These are phyloP conservation scores for Orthonevra nobilis DNA, from an alignment of 2,888 invertebrate species.

Conservation along the genomic window DNA sequence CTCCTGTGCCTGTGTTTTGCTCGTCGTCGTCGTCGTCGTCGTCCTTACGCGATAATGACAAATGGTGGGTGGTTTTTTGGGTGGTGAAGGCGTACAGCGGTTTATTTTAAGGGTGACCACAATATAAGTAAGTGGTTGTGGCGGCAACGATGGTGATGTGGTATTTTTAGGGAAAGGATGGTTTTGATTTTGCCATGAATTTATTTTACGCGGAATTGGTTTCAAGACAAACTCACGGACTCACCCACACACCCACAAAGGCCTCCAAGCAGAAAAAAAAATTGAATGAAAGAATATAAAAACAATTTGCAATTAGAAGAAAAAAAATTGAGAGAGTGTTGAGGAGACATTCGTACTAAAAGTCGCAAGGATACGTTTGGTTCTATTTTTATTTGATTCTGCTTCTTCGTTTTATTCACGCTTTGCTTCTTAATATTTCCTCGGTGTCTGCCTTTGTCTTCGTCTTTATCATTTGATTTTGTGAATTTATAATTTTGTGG, in stretches of 20 bases:
- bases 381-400: not conserved
- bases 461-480: slow-evolving; percentile 51
- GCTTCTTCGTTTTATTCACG: not conserved
- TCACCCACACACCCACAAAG: slow-evolving; percentile 9
- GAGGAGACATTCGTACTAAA: slow-evolving; percentile 32
- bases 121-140: slow-evolving; percentile 62
- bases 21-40: no score
- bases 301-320: slow-evolving; percentile 38
- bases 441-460: not conserved
- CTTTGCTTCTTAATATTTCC: slow-evolving; percentile 12
- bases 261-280: not conserved
- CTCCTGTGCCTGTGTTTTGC: no score
- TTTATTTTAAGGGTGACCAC: slow-evolving; percentile 70
- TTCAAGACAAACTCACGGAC: no score
- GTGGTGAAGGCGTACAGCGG: slow-evolving; percentile 49
- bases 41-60: slow-evolving; percentile 70
- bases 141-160: slow-evolving; percentile 50
- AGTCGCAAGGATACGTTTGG: slow-evolving; percentile 36
- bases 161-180: slow-evolving; percentile 69
- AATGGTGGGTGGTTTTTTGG: slow-evolving; percentile 62
- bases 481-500: slow-evolving; percentile 56
- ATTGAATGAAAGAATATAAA: slow-evolving; percentile 32
- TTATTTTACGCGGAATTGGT: slow-evolving; percentile 64
- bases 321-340: slow-evolving; percentile 37
- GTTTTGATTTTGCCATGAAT: slow-evolving; percentile 67